Evolutionary conservation across 2,797 vertebrate species (phyloP).

Genomic region (Neomorphus geoffroyi): DNA sequence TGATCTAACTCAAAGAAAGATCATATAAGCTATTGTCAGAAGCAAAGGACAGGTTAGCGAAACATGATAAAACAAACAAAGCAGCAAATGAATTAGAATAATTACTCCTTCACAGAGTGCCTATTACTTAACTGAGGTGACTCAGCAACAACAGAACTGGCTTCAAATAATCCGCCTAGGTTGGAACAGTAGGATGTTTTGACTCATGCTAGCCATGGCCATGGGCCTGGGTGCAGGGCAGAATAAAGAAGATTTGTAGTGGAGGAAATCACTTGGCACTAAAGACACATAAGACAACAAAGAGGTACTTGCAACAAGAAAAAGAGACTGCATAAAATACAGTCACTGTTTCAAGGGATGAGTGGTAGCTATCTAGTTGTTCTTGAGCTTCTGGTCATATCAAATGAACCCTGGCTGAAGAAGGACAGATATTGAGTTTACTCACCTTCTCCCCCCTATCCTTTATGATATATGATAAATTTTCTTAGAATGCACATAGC

Average conservation of each 20-base stretch:
- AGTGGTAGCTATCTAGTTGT: not conserved
- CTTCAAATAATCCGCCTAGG: slow-evolving; percentile 53
- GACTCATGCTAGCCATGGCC: not conserved
- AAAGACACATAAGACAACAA: not conserved
- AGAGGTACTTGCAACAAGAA: not conserved
- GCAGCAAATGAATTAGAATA: slow-evolving; percentile 40
- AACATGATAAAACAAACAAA: not conserved
- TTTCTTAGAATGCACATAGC: not conserved
- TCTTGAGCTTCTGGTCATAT: not conserved
- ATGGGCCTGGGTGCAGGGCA: not conserved
- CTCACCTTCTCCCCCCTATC: not conserved
- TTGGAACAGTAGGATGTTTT: not conserved
- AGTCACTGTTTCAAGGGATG: not conserved
- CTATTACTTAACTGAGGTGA: slow-evolving; percentile 13
- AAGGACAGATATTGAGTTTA: not conserved
- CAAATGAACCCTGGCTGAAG: not conserved
- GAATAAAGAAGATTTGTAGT: not conserved
- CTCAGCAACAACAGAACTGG: slow-evolving; percentile 37
- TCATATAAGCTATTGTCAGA: not conserved
- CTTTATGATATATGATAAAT: not conserved
- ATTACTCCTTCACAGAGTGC: not conserved
- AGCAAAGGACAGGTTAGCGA: not conserved
- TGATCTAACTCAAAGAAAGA: slow-evolving; percentile 7
- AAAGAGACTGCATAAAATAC: not conserved
- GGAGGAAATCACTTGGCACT: not conserved